Conservation (phyloP, 2,113 vertebrate species). For the Acanthisitta chloris region DNA sequence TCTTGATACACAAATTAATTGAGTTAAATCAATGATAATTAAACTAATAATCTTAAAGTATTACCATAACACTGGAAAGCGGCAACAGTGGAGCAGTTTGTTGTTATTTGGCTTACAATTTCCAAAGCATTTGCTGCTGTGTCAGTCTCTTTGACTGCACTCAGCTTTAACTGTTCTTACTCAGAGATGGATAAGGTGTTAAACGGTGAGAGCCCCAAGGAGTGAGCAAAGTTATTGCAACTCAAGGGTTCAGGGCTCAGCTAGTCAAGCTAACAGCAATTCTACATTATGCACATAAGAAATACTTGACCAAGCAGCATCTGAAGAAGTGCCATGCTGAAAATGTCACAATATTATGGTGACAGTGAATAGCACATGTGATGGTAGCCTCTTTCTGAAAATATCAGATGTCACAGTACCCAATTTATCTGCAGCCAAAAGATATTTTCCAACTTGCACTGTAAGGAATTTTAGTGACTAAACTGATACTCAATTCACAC, state of each 20-base stretch:
- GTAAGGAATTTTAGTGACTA: not conserved
- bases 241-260: not conserved
- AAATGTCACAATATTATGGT: not conserved
- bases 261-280: not conserved
- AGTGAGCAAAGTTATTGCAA: not conserved
- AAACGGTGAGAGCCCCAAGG: not conserved
- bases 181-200: not conserved
- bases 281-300: not conserved
- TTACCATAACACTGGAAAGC: not conserved
- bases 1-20: not conserved
- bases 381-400: not conserved
- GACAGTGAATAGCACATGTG: not conserved
- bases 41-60: not conserved
- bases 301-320: not conserved
- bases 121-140: not conserved
- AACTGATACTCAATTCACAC: not conserved
- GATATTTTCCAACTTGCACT: not conserved
- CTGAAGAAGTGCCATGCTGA: not conserved
- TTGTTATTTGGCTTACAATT: not conserved
- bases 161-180: not conserved
- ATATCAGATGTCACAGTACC: not conserved
- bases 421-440: not conserved
- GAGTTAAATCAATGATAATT: not conserved
- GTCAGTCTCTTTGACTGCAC: not conserved
- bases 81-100: not conserved